These are phyloP conservation scores for Dicycla oo DNA, from an alignment of 2,888 invertebrate species.

Conservation along the genomic window DNA sequence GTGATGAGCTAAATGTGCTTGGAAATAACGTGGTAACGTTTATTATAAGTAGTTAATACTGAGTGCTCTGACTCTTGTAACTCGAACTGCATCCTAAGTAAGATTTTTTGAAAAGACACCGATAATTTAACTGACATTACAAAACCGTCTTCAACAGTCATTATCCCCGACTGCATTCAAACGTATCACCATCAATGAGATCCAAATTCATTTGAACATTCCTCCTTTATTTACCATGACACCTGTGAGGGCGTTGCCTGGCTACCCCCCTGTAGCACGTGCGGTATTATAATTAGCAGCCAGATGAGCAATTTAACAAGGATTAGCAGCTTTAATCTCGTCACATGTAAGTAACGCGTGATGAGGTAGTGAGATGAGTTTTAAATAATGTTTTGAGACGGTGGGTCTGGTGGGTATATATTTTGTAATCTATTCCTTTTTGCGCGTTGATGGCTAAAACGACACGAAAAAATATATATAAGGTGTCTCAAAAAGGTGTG, in stretches of 20 bases:
- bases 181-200: slow-evolving; percentile 22
- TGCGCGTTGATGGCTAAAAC: too few species aligned
- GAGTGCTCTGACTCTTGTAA: too few species aligned
- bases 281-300: slow-evolving; percentile 79
- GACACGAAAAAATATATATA: too few species aligned
- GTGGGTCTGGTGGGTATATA: too few species aligned
- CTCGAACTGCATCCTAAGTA: not conserved
- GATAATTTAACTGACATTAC: not conserved
- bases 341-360: slow-evolving; percentile 66
- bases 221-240: slow-evolving; percentile 47
- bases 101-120: not conserved
- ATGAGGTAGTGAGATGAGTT: slow-evolving; percentile 59
- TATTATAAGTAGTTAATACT: too few species aligned
- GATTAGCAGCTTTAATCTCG: slow-evolving; percentile 84
- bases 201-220: slow-evolving; percentile 45
- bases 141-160: not conserved
- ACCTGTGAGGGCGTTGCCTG: slow-evolving; percentile 77
- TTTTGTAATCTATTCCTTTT: too few species aligned
- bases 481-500: too few species aligned
- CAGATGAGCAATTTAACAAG: slow-evolving; percentile 85
- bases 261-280: slow-evolving; percentile 79
- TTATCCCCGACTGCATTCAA: not conserved
- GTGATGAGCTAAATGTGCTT: too few species aligned
- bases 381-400: slow-evolving; percentile 53
- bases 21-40: too few species aligned